Evolutionary conservation across 53 echinoderm and acorn worm species (phyloP), one percentile per base, ranked within the genome.

Genomic region (Astropecten irregularis): DNA sequence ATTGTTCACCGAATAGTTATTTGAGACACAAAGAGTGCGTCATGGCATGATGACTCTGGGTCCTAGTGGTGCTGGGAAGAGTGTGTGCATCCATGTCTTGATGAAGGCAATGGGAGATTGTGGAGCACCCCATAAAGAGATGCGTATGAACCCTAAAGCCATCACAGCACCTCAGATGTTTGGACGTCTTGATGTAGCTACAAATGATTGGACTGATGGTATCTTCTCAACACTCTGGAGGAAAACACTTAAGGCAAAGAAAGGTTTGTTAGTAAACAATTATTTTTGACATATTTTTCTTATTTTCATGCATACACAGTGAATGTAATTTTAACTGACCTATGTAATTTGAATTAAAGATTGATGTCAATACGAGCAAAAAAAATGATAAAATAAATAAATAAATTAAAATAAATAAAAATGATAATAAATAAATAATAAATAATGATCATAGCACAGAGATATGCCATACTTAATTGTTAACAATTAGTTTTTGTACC

Each of bases 41-140:
- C 99, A 97, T 68, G 99, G 99, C 21, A 97, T 97, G 99, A 97
- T 97, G 99, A 89, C 94, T 9, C 77, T 94, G 18, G 94, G 99
- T n/a, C 99, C 99, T 28, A 92, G 94, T 66, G 99, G 99, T 59
- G 99, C 99, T 15, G 99, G 99, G 35, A 97, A 94, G 92, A 92
- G 90, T 1, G 87, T 90, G 86, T 97, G 99, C 77, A 97, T 97
- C 76, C 83, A 97, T 88, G 72, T 97, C 61, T 54, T 97, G 71
- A 97, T 97, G 99, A 97, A 97, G 71, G 99, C 99, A 66, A 97
- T 97, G 99, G 99, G 99, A 28, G 99, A 97, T 65, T 97, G 94
- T 79, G 99, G 94, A 21, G 90, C 89, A 16, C 94, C 94, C 4
- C 94, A 94, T 46, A 92, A 86, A 31, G 99, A 97, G 68, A 94